Conservation (phyloP, 2,797 vertebrate genomes). For the Allobates femoralis region DNA sequence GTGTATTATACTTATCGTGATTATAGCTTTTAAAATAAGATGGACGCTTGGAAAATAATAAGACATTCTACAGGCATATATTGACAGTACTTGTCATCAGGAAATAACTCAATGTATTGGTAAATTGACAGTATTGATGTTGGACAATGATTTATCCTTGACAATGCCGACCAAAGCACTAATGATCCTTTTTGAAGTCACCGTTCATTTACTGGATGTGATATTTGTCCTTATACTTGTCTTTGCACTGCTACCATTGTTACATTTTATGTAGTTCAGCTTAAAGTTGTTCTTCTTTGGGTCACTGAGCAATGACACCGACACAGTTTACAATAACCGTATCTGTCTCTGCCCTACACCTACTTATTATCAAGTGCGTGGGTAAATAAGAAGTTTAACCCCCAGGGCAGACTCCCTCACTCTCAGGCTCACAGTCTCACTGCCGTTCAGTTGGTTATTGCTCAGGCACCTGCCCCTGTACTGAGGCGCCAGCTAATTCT, state of each 20-base stretch:
- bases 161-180: slow-evolving; percentile 21
- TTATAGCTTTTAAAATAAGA: not conserved
- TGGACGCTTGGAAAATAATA: not conserved
- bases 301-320: slow-evolving; percentile 22
- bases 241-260: not conserved
- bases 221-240: not conserved
- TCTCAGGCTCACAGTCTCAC: slow-evolving; percentile 10
- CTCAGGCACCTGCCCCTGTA: slow-evolving; percentile 38
- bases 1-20: not conserved
- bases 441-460: slow-evolving; percentile 38
- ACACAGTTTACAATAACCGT: not conserved
- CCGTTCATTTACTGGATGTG: not conserved
- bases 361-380: slow-evolving; percentile 25
- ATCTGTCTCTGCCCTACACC: not conserved
- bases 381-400: slow-evolving; percentile 28
- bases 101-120: slow-evolving; percentile 1
- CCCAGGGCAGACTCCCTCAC: slow-evolving; percentile 1
- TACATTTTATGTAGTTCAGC: not conserved
- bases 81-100: not conserved
- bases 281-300: not conserved
- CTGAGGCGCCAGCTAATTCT: slow-evolving; percentile 31
- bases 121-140: slow-evolving; percentile 27
- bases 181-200: not conserved
- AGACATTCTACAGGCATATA: not conserved
- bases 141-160: not conserved